These are phyloP conservation scores for Morinoia aosen DNA, from an alignment of 2,888 invertebrate species.

Conservation along the genomic window DNA sequence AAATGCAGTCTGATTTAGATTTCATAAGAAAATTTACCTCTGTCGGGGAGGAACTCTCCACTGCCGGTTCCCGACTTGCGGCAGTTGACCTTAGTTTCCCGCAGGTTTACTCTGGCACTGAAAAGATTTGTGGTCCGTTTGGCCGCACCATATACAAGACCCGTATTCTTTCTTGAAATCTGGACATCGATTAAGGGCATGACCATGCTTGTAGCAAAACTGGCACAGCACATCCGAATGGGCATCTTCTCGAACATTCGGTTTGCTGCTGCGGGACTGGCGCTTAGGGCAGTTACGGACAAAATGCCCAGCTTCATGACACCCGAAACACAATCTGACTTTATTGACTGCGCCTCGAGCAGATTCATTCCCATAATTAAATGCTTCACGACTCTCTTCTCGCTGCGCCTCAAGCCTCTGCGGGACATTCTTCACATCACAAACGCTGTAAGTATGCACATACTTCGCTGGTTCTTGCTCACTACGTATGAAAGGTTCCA, in stretches of 20 bases:
- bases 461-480: background rate
- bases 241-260: background rate
- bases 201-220: background rate
- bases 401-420: background rate
- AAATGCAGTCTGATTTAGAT: background rate
- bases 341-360: background rate
- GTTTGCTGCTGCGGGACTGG: background rate
- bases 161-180: constrained; percentile 20
- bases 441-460: no score
- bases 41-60: background rate
- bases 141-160: background rate
- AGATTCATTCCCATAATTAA: background rate
- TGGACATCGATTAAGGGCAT: background rate
- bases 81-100: background rate
- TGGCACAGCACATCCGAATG: background rate
- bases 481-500: background rate
- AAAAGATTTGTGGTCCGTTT: background rate
- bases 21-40: background rate
- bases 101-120: background rate
- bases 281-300: background rate
- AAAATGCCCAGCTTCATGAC: background rate
- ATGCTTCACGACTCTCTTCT: background rate
- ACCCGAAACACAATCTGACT: background rate
- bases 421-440: background rate
- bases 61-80: background rate